Base-by-base conservation (phyloP, 1,140 invertebrate species). In the Fopius arisanus region DNA sequence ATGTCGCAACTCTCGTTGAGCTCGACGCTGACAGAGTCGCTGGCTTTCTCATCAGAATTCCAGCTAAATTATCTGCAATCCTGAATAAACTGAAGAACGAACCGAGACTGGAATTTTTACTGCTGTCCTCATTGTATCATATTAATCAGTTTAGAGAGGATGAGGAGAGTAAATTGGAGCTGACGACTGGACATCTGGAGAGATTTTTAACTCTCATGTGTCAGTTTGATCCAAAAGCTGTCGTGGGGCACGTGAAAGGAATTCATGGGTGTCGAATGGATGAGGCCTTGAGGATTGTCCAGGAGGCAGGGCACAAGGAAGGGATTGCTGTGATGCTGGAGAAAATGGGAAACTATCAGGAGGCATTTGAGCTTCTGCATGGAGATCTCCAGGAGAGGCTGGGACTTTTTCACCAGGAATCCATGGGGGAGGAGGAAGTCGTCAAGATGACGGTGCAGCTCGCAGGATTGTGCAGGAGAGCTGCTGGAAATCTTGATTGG, bases 181-280 rank as follows among this genome's bases (percentile, higher is more conserved):
- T 93, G 29, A 88, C 90, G 12, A 80, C 89, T 1, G 79, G 84
- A 41, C 84, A 92, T 23, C 84, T 91, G 16, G 92, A 94, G 80
- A 86, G 86, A 72, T 91, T 93, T 80, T 89, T 96, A 59, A 89
- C 91, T 65, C 85, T 95, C 2, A 90, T 95, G 88, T 95, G 93
- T 79, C 85, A 90, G 74, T 86, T 91, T 80, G 88, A 92, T 63
- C 88, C 90, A 1, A 81, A 85, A 28, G 84, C 14, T 48, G 87
- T 88, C 21, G 80, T 86, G 63, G 67, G 67, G 70, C 85, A 88
- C 73, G 77, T 88, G 19, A 79, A 82, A 73, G 84, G 83, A 23
- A 43, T 79, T 33, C 82, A 87, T 68, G 85, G 85, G n/a, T 87
- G 85, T 74, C 79, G 83, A 74, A 74, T 84, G 67, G 82, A 86